These are phyloP conservation scores for Pteromalus puparum DNA, from an alignment of 1,140 invertebrate species.

Conservation along the genomic window DNA sequence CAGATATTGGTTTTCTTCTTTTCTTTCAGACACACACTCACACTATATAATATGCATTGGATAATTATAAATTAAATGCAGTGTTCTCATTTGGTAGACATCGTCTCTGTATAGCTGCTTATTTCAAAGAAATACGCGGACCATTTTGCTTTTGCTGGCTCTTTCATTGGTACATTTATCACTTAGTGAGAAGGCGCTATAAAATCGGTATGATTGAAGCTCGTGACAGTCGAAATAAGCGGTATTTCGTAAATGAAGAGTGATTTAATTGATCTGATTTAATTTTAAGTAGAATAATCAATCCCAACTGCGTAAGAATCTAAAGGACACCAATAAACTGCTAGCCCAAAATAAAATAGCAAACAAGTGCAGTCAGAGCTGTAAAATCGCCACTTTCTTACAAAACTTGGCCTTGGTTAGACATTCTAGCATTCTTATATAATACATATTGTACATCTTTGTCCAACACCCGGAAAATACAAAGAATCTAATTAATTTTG, in stretches of 20 bases:
- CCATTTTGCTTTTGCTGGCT: too few species aligned
- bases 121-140: background rate
- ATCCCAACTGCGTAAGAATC: too few species aligned
- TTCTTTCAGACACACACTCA: background rate
- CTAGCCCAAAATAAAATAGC: background rate
- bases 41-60: background rate
- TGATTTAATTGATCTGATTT: background rate
- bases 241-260: too few species aligned
- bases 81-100: background rate
- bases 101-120: background rate
- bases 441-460: constrained; percentile 24
- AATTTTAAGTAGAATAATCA: background rate
- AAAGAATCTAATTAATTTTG: background rate
- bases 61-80: constrained; percentile 7
- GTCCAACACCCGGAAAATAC: background rate
- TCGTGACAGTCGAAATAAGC: too few species aligned
- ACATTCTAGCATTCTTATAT: constrained; percentile 11
- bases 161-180: too few species aligned
- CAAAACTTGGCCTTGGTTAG: background rate
- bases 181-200: too few species aligned
- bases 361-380: background rate
- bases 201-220: too few species aligned
- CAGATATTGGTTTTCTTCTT: background rate
- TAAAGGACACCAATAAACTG: background rate
- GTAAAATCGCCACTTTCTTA: background rate